Conservation (phyloP, 2,888 invertebrate species). For the Rotaria macrura region DNA sequence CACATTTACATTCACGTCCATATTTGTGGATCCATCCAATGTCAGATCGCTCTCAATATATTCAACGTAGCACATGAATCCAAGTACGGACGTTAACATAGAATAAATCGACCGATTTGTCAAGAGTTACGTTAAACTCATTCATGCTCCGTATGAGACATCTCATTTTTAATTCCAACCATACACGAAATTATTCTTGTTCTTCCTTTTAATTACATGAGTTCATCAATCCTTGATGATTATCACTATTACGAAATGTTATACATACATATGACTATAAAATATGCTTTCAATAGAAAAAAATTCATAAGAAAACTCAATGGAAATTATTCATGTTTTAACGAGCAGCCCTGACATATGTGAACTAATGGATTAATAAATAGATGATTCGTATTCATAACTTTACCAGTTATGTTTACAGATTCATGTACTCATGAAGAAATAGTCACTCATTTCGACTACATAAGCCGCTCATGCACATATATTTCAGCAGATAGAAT, state of each 20-base stretch:
- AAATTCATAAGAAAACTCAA: neutral
- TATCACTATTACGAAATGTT: neutral
- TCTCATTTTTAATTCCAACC: neutral
- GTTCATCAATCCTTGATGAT: neutral
- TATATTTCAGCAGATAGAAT: too few relatives aligned
- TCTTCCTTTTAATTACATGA: neutral
- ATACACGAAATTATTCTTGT: neutral
- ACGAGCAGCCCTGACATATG: neutral
- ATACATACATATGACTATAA: neutral
- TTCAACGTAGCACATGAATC: too few relatives aligned
- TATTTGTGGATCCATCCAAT: too few relatives aligned
- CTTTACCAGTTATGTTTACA: neutral
- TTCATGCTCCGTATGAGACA: too few relatives aligned
- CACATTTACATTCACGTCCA: neutral
- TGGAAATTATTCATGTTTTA: neutral
- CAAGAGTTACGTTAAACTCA: too few relatives aligned
- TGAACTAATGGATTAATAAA: neutral
- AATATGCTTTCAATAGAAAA: neutral
- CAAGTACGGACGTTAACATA: too few relatives aligned
- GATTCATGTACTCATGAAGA: neutral
- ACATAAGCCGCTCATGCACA: too few relatives aligned
- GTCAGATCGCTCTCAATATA: too few relatives aligned
- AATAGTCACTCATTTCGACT: neutral
- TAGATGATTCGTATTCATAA: neutral
- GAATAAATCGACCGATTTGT: too few relatives aligned